Percentiles rank a stretch among this genome's conserved stretches.
Evolutionary conservation across 2,797 vertebrate species (phyloP).

Genomic region (Hemitrygon akajei): DNA sequence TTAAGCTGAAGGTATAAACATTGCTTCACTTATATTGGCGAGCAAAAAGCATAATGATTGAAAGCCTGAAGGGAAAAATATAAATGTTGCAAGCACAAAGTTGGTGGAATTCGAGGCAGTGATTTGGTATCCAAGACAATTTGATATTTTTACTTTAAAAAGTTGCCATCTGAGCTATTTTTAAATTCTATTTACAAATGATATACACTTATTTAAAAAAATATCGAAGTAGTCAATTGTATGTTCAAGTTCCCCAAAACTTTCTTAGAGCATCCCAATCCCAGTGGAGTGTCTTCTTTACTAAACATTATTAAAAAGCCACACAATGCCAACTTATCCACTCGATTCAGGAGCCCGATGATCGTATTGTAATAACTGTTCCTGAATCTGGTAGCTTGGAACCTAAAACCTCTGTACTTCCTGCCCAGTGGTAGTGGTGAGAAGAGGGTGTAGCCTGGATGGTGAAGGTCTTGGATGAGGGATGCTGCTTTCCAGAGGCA

Average conservation of each 20-base stretch:
- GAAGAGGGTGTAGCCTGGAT: too few species aligned
- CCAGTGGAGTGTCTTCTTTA: background rate
- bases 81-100: slow-evolving; percentile 22
- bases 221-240: background rate
- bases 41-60: background rate
- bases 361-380: background rate
- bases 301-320: background rate
- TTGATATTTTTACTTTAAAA: background rate
- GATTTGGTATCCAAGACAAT: background rate
- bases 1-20: background rate
- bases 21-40: background rate
- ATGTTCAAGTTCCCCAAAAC: background rate
- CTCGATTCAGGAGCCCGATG: background rate
- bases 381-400: too few species aligned
- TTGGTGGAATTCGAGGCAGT: background rate
- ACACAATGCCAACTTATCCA: background rate
- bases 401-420: too few species aligned
- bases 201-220: background rate
- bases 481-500: too few species aligned
- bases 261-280: background rate
- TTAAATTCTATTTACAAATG: background rate
- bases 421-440: too few species aligned
- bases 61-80: slow-evolving; percentile 21
- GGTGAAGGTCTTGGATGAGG: too few species aligned
- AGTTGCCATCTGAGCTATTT: background rate